Conservation (phyloP, 2,113 vertebrate genomes). For the Dicaeum eximium region DNA sequence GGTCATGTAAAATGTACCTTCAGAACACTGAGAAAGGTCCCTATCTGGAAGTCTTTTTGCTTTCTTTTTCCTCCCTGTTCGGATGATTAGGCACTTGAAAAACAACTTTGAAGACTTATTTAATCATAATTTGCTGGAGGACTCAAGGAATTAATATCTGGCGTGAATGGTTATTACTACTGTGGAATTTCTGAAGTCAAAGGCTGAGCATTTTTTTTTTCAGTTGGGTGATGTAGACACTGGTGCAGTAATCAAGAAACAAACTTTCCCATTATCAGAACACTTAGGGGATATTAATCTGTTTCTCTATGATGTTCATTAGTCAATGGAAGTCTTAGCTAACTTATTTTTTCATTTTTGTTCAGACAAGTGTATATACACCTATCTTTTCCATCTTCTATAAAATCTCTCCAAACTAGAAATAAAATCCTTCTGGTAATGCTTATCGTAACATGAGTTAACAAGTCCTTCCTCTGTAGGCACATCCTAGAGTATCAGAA, state of each 20-base stretch:
- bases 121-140: background rate
- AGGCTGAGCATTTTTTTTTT: background rate
- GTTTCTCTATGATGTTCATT: background rate
- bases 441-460: slow-evolving; percentile 56
- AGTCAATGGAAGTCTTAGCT: background rate
- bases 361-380: background rate
- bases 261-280: background rate
- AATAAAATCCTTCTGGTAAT: slow-evolving; percentile 39
- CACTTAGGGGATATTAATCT: background rate
- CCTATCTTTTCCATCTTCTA: background rate
- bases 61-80: background rate
- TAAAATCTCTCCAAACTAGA: slow-evolving; percentile 1
- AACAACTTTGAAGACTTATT: background rate
- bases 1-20: background rate
- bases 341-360: background rate
- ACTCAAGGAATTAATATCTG: background rate
- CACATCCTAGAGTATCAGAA: slow-evolving; percentile 53
- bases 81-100: background rate
- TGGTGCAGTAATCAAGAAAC: background rate
- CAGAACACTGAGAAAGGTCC: background rate
- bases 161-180: background rate
- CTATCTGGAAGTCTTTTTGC: background rate
- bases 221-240: background rate
- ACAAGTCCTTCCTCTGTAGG: slow-evolving; percentile 43
- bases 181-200: background rate